phyloP scores from a whole-genome alignment of 2,113 vertebrate genomes.

The Phalacrocorax carbo region DNA sequence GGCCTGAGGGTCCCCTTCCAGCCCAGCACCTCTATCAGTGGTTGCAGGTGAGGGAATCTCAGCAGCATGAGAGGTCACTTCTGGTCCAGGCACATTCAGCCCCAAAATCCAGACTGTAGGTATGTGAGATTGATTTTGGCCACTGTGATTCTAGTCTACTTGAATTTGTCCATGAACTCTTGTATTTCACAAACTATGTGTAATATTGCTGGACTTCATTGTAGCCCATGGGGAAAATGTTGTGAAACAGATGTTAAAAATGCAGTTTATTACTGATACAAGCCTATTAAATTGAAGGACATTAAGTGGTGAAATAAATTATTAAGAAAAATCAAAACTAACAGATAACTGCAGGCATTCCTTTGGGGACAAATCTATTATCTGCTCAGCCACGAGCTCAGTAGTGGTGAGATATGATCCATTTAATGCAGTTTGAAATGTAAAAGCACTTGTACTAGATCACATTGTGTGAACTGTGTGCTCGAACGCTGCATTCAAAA shows the following conservation, averaged over 20 bases:
- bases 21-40: not conserved
- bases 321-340: slow-evolving; percentile 7
- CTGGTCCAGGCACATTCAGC: not conserved
- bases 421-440: not conserved
- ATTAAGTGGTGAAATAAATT: not conserved
- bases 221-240: not conserved
- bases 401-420: not conserved
- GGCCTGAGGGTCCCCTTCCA: not conserved
- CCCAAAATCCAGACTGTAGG: not conserved
- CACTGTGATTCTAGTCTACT: not conserved
- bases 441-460: not conserved
- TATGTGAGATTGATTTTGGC: rapidly evolving
- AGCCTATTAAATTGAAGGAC: not conserved
- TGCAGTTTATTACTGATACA: not conserved
- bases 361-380: not conserved
- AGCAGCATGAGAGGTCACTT: not conserved
- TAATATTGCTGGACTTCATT: not conserved
- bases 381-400: not conserved
- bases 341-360: not conserved
- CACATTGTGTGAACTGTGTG: not conserved
- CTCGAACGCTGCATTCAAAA: not conserved
- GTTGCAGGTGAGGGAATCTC: not conserved
- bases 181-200: not conserved
- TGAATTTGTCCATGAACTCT: not conserved
- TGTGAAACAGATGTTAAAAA: not conserved